These are phyloP conservation scores for Apaloderma vittatum DNA, from an alignment of 2,113 vertebrate genomes.

Conservation along the genomic window DNA sequence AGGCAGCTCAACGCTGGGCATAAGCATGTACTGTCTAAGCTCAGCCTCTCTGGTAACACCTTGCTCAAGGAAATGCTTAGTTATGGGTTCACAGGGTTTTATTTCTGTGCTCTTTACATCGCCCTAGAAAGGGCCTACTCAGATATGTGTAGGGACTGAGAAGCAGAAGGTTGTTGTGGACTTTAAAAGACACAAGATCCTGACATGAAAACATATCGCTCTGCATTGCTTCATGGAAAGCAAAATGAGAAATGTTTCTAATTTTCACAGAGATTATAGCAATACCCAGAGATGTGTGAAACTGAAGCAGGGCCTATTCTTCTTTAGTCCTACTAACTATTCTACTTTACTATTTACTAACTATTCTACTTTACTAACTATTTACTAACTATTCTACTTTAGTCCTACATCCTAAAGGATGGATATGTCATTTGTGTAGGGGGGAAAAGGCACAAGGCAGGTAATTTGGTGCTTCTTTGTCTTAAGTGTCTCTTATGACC, in stretches of 20 bases:
- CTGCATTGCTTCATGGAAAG: neutral
- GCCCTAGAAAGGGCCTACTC: neutral
- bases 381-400: neutral
- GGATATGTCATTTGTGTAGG: neutral
- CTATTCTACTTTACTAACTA: too few relatives aligned
- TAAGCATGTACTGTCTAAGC: neutral
- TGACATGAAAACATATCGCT: accelerated
- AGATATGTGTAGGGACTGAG: neutral
- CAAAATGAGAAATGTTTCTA: neutral
- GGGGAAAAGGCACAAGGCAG: neutral
- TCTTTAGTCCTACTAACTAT: neutral
- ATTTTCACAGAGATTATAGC: neutral
- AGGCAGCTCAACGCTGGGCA: neutral
- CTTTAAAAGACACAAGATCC: neutral
- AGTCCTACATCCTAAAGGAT: neutral
- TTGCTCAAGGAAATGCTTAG: neutral
- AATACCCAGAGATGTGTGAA: neutral
- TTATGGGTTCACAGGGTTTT: neutral
- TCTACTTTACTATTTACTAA: too few relatives aligned
- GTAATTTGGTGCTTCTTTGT: conserved; percentile 25
- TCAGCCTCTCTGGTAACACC: neutral
- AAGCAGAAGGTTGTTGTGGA: neutral
- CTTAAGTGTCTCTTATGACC: conserved; percentile 9
- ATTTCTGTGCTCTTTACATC: neutral
- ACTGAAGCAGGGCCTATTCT: neutral